Base-by-base conservation (phyloP, 2,797 vertebrate species). In the Furcifer pardalis region DNA sequence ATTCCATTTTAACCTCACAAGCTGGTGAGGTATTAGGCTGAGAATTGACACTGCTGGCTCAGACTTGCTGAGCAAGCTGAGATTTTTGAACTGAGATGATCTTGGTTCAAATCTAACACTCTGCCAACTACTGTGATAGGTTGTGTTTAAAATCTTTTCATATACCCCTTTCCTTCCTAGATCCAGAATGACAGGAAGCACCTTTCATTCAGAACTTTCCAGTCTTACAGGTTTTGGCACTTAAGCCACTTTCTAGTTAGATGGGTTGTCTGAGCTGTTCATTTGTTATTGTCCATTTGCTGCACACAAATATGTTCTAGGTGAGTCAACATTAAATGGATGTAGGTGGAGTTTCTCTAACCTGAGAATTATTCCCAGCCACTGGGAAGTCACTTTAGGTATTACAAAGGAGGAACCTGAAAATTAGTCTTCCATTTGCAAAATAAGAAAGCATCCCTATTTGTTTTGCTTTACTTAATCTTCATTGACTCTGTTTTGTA, bases 361-460 rank as follows among this genome's bases (percentile, higher is more conserved):
- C 83, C 84, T 92, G 87, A 81, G 87, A 93, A 83, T 90, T 86
- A 89, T 89, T 94, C 92, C 92, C 92, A 93, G n/a, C 68, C 82
- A 90, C 90, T 87, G 88, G 91, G 93, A 93, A 92, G 81, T 63
- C 90, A 92, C 79, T 89, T 91, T 68, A 37, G 84, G 77, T 83
- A 83, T 84, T 89, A 66, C 62, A 80, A 90, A 91, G 79, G 2
- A 37, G 85, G 68, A 37, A 56, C 87, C 91, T 91, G 73, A 73
- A 90, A 91, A 86, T 35, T 78, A 78, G 4, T 89, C 87, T 84
- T 88, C 85, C 78, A 84, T 37, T 8, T 83, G 77, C 89, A 89
- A 92, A 91, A 79, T 76, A 89, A 90, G 21, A 40, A 86, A 42
- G 74, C 9, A 42, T 44, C 0, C 71, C 19, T 40, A 2, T 73